Evolutionary conservation across 1,140 invertebrate genomes (phyloP), one percentile per base, ranked within the genome.

Genomic region (Chlorops oryzae): DNA sequence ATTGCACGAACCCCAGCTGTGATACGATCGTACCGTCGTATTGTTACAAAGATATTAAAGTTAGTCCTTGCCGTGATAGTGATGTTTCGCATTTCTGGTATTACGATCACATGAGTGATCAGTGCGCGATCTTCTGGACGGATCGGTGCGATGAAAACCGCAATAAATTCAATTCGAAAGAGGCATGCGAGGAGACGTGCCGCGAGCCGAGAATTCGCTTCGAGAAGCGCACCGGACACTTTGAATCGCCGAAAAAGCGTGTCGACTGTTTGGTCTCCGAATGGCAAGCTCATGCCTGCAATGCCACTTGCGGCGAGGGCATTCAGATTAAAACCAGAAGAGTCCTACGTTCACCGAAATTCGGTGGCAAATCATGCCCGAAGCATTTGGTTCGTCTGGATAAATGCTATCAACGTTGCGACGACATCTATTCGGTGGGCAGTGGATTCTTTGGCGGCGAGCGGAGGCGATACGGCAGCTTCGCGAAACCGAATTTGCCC

Each of bases 71-170:
- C 59, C 75, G 80, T 5, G 82, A 80, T 5, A 80, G 80, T 55
- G 80, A 83, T 41, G 74, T 76, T 27, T 18, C 51, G 20, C 73
- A 77, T 44, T 76, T 83, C 18, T 86, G 80, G 77, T 88, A 86
- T 63, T 93, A 86, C 61, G 82, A 92, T 59, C 73, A 74, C 13
- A 61, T 74, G 1, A 75, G 75, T 7, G 76, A 77, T 47, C 78
- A 77, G 39, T 93, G 90, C 63, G 73, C 77, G 44, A 73, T 81
- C 17, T 92, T 92, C 62, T 78, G 75, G 47, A 91, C 85, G 58
- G 81, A 82, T 37, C 87, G 88, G 40, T 92, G 90, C 62, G 74
- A 81, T 35, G 84, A 81, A 0, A 89, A 88, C 59, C 73, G 74
- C 49, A 90, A 90, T 64, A 88, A 87, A 60, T 90, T 89, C 60